Evolutionary conservation across 2,113 vertebrate genomes (phyloP).

Genomic region (Phylloscopus whistleri): DNA sequence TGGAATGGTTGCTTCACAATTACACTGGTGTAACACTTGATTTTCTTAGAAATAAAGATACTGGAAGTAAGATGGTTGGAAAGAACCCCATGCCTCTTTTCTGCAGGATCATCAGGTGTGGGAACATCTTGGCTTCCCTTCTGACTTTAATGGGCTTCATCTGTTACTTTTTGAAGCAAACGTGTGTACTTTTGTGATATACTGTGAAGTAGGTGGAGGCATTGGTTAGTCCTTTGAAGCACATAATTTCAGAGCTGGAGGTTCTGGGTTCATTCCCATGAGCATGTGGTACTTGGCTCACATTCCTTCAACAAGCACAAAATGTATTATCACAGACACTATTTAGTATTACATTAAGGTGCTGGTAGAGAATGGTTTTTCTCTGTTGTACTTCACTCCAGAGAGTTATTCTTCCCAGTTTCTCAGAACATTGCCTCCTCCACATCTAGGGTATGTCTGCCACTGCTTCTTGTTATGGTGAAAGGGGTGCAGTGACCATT

Average conservation of each 20-base stretch:
- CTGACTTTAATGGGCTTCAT: neutral
- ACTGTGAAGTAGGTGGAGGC: neutral
- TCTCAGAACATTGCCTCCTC: neutral
- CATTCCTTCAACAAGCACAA: neutral
- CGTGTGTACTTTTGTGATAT: neutral
- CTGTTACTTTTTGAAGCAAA: neutral
- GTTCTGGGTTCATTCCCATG: neutral
- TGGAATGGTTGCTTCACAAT: neutral
- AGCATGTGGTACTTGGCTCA: neutral
- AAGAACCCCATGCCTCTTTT: neutral
- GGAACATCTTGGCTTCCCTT: neutral
- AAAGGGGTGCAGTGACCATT: neutral
- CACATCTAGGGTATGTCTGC: neutral
- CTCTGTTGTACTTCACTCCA: neutral
- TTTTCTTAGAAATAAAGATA: neutral
- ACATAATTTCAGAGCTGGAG: neutral
- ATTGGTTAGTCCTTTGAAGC: neutral
- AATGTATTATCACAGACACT: accelerated
- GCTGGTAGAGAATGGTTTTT: neutral
- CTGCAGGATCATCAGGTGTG: neutral
- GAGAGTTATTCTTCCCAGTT: neutral
- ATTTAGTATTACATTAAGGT: neutral
- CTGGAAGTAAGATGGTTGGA: neutral
- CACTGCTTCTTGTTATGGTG: neutral
- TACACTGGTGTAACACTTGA: neutral